These are phyloP conservation scores for Leptosomus discolor DNA, from an alignment of 2,113 vertebrate species.

Conservation along the genomic window DNA sequence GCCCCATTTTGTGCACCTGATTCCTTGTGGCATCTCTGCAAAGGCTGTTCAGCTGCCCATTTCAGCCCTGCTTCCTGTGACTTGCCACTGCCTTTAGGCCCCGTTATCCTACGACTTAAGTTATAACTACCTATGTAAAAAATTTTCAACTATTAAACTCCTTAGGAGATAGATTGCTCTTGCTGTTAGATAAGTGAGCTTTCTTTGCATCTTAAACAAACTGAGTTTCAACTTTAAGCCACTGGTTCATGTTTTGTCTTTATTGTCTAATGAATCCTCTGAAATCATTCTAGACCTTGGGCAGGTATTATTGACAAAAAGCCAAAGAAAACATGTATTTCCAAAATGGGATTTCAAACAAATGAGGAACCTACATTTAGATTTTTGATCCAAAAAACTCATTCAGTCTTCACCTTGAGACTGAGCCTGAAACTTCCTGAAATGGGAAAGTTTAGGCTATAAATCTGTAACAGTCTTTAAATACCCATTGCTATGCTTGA, in stretches of 20 bases:
- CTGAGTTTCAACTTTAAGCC: not conserved
- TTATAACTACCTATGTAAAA: not conserved
- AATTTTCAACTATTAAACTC: not conserved
- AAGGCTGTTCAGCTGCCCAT: not conserved
- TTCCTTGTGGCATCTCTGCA: not conserved
- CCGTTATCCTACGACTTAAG: rapidly evolving
- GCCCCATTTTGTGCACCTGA: not conserved
- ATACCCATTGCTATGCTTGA: not conserved
- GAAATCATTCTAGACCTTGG: not conserved
- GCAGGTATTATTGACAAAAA: not conserved
- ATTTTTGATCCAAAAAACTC: not conserved
- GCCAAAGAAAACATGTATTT: not conserved
- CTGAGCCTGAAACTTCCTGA: not conserved
- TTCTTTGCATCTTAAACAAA: not conserved
- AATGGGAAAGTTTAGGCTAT: not conserved
- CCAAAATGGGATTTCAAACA: not conserved
- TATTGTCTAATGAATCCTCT: not conserved
- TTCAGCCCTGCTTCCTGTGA: not conserved
- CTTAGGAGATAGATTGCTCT: not conserved
- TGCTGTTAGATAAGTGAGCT: not conserved
- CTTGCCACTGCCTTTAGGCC: not conserved
- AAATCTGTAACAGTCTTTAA: not conserved
- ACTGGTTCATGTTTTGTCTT: not conserved
- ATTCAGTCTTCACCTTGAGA: not conserved
- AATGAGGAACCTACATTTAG: not conserved